Conservation (phyloP, 2,888 invertebrate genomes). For the Parnassius glacialis region DNA sequence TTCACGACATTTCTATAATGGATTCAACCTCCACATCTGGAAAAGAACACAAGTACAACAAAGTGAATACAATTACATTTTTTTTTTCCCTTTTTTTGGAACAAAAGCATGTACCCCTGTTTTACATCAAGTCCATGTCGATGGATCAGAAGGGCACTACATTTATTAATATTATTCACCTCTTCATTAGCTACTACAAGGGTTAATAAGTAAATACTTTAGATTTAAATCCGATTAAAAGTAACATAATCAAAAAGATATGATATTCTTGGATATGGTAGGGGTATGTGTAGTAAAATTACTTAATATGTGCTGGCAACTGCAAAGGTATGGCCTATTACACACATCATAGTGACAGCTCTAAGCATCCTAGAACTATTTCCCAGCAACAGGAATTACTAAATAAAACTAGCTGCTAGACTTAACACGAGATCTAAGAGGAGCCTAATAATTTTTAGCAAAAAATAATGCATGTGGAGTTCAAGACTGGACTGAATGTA, state of each 20-base stretch:
- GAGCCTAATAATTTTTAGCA: not conserved
- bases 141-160: constrained; percentile 36
- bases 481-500: constrained; percentile 71
- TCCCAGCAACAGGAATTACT: constrained; percentile 1
- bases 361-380: not conserved
- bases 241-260: not conserved
- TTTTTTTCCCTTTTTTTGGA: constrained; percentile 42
- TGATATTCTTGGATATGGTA: not conserved
- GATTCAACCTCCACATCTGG: constrained; percentile 80
- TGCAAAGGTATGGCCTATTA: not conserved
- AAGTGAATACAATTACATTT: constrained; percentile 69
- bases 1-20: constrained; percentile 79
- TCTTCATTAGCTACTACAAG: constrained; percentile 5
- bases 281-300: not conserved
- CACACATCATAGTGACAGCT: not conserved
- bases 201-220: constrained; percentile 3
- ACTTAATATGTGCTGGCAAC: not conserved
- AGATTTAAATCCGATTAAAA: no score
- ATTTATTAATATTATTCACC: not conserved
- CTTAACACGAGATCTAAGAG: not conserved
- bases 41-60: constrained; percentile 82
- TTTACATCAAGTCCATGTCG: constrained; percentile 77
- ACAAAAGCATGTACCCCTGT: constrained; percentile 68
- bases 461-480: not conserved
- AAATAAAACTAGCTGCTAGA: not conserved